phyloP scores from a whole-genome alignment of 2,113 vertebrate species.

The Upupa epops region DNA sequence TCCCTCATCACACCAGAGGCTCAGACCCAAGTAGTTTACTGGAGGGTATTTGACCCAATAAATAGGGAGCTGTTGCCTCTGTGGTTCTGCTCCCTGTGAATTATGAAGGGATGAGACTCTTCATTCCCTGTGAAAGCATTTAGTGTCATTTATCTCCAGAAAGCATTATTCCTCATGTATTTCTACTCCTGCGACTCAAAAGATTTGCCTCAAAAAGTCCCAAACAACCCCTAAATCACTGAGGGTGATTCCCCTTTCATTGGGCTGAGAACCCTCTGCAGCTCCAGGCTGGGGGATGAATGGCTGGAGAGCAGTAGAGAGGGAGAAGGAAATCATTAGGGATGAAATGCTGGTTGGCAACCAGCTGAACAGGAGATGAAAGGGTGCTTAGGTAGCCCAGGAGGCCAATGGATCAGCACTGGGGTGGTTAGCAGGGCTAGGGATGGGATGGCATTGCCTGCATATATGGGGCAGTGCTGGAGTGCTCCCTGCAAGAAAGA shows the following conservation, averaged over 20 bases:
- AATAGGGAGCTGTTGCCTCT: neutral
- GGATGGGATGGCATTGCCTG: too few species aligned
- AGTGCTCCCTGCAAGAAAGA: too few species aligned
- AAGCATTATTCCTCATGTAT: neutral
- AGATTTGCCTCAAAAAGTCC: neutral
- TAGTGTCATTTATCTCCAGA: neutral
- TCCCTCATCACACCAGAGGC: neutral
- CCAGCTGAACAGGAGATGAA: too few species aligned
- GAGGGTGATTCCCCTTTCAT: neutral
- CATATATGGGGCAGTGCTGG: too few species aligned
- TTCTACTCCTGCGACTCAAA: neutral
- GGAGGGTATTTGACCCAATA: neutral
- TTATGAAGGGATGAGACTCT: neutral
- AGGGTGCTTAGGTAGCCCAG: too few species aligned
- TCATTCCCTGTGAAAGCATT: neutral
- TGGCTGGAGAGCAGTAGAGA: too few species aligned
- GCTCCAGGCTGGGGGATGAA: too few species aligned
- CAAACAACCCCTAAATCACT: neutral
- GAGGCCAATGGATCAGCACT: too few species aligned
- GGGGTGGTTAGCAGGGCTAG: too few species aligned
- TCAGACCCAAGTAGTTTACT: too few species aligned
- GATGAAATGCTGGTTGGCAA: too few species aligned
- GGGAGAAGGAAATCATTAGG: too few species aligned
- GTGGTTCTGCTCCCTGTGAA: neutral
- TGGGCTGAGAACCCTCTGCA: neutral